A percentile compares a stretch with the other conserved stretches of the same genome.
Evolutionary conservation across 2,888 invertebrate species (phyloP).

Genomic region (Piscicola geometra): DNA sequence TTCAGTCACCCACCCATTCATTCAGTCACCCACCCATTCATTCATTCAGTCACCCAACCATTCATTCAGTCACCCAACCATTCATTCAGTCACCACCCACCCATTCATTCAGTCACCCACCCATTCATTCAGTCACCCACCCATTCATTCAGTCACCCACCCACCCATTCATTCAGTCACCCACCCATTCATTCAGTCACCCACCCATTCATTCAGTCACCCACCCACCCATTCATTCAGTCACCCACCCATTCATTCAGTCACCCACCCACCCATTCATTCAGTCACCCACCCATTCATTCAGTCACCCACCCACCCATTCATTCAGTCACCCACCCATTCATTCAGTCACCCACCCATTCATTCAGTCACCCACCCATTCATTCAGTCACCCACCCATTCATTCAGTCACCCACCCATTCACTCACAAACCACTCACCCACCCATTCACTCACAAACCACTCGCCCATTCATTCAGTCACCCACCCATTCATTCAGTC

Average conservation of each 20-base stretch:
- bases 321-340: neutral
- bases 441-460: neutral
- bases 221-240: neutral
- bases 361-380: neutral
- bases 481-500: neutral
- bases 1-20: conserved; percentile 9
- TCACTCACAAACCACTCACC: neutral
- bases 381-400: neutral
- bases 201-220: neutral
- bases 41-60: neutral
- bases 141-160: neutral
- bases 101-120: neutral
- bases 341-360: neutral
- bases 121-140: neutral
- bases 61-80: conserved; percentile 10
- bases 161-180: neutral
- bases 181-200: neutral
- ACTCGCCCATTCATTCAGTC: neutral
- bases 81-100: no score
- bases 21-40: neutral
- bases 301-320: neutral
- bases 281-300: neutral
- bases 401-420: neutral
- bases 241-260: neutral
- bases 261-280: conserved; percentile 2